These are phyloP conservation scores for Euspilapteryx auroguttella DNA, from an alignment of 2,888 invertebrate genomes.

Conservation along the genomic window DNA sequence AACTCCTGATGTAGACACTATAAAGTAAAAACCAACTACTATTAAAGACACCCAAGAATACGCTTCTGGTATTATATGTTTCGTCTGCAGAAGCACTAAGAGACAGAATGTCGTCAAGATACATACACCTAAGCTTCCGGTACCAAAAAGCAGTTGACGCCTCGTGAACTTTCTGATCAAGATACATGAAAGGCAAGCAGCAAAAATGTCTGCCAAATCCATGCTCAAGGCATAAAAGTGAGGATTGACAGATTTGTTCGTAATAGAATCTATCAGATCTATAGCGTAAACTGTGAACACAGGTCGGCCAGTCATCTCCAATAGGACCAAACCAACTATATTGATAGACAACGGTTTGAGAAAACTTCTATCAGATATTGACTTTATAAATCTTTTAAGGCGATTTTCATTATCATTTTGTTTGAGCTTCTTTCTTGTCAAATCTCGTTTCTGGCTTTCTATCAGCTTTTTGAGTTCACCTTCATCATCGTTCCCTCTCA, in stretches of 20 bases:
- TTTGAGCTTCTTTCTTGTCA: background rate
- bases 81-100: background rate
- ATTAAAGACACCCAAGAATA: background rate
- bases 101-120: background rate
- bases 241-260: background rate
- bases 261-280: background rate
- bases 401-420: background rate
- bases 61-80: background rate
- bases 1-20: background rate
- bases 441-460: background rate
- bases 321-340: too few species aligned
- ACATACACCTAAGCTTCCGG: background rate
- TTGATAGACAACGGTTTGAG: too few species aligned
- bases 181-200: background rate
- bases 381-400: too few species aligned
- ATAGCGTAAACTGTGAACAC: too few species aligned
- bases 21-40: background rate
- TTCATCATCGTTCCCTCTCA: slow-evolving; percentile 1
- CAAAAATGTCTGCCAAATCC: background rate
- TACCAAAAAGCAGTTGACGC: background rate
- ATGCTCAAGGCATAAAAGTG: background rate
- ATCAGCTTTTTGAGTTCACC: background rate
- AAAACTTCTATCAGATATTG: too few species aligned
- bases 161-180: background rate
- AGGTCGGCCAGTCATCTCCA: too few species aligned